A percentile compares a stretch with the other conserved stretches of the same genome.
Evolutionary conservation across 2,113 vertebrate genomes (phyloP).

Genomic region (Melanotaenia duboulayi): DNA sequence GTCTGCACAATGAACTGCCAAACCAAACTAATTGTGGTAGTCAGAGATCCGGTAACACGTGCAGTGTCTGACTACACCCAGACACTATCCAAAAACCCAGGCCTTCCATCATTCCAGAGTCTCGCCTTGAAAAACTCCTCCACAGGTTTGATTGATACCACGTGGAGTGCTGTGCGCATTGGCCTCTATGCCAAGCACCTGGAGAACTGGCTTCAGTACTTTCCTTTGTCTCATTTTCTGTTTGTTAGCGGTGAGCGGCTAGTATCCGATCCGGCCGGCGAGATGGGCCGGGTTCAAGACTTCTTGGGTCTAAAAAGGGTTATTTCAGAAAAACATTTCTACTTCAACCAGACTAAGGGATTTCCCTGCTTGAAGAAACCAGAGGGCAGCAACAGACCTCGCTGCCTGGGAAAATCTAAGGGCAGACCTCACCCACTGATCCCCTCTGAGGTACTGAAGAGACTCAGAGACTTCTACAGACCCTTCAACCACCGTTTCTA

Average conservation of each 20-base stretch:
- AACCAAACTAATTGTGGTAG: constrained; percentile 94
- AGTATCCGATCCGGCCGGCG: constrained; percentile 89
- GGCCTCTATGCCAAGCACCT: constrained; percentile 95
- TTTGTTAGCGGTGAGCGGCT: constrained; percentile 94
- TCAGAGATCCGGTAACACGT: constrained; percentile 91
- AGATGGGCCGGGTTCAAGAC: constrained; percentile 93
- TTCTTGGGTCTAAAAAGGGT: constrained; percentile 91
- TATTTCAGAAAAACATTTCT: constrained; percentile 93
- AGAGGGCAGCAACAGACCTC: constrained; percentile 86
- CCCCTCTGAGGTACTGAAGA: constrained; percentile 83
- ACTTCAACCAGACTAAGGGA: constrained; percentile 96
- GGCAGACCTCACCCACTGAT: constrained; percentile 92
- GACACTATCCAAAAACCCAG: constrained; percentile 91
- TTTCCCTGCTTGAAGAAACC: constrained; percentile 97
- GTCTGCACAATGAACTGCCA: constrained; percentile 88
- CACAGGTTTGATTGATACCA: constrained; percentile 87
- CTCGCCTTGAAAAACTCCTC: constrained; percentile 90
- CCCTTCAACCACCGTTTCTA: constrained; percentile 95
- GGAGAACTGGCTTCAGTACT: constrained; percentile 91
- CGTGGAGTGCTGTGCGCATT: constrained; percentile 93
- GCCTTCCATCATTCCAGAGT: constrained; percentile 89
- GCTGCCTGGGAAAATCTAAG: constrained; percentile 94
- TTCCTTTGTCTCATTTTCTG: constrained; percentile 89
- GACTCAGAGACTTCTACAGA: constrained; percentile 90
- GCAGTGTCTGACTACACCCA: constrained; percentile 95